Conservation (phyloP, 35 echinoderm and acorn worm species). For the Holothuria glaberrima region DNA sequence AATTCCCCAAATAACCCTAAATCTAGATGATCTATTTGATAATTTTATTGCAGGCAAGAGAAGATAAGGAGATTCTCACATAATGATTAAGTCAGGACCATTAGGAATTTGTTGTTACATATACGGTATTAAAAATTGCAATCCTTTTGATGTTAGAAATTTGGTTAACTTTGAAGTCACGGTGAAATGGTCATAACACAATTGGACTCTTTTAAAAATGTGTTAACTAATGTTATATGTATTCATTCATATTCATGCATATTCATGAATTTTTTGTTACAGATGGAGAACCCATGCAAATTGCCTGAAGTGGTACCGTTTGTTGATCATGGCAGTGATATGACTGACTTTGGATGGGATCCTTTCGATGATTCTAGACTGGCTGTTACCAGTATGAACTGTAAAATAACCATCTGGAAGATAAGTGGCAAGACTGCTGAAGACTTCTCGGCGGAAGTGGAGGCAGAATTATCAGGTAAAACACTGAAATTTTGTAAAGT, state of each 20-base stretch:
- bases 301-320: slow-evolving; percentile 70
- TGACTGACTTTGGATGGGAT: slow-evolving; percentile 94
- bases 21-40: neutral
- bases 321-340: slow-evolving; percentile 69
- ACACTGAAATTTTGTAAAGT: too few species aligned
- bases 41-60: too few species aligned
- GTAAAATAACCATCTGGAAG: slow-evolving; percentile 70
- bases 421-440: slow-evolving; percentile 7
- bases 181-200: too few species aligned
- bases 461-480: slow-evolving; percentile 4
- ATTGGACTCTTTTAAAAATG: too few species aligned
- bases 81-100: too few species aligned
- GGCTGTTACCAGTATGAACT: slow-evolving; percentile 71
- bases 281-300: slow-evolving; percentile 83
- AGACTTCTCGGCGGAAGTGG: neutral
- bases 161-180: too few species aligned
- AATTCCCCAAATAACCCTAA: neutral
- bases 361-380: slow-evolving; percentile 85
- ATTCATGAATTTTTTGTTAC: neutral
- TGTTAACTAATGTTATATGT: neutral
- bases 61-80: too few species aligned
- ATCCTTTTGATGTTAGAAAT: too few species aligned
- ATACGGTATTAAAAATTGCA: too few species aligned
- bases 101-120: too few species aligned
- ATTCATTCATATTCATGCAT: neutral